Evolutionary conservation across 1,140 invertebrate species (phyloP), one percentile per base, ranked within the genome.

Genomic region (Lepidostoma basale): DNA sequence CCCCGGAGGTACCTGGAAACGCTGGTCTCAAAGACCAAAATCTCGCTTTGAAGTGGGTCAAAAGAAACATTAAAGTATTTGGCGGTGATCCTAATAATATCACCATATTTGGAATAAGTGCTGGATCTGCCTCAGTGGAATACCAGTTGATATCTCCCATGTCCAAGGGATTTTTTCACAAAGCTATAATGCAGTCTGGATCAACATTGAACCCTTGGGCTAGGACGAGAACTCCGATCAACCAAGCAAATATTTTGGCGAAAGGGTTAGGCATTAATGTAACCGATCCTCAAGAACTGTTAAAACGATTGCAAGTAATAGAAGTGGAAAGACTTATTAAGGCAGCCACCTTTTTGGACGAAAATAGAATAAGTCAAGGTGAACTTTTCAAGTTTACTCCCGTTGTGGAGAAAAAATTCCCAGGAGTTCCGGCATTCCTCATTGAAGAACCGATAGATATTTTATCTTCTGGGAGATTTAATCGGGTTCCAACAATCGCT

Each of bases 21-120:
- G 59, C 25, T 16, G 75, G 70, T 9, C 56, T 76, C 0, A 69
- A 70, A 60, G 75, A 76, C 68, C 70, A 73, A 28, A 47, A 22
- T 12, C 59, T 74, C 18, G 75, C 69, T 8, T 58, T 76, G 28
- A 56, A 74, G 58, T 89, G 87, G 87, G 77, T 89, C 1, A 73
- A 83, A 44, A 72, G 75, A 18, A 83, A 84, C 66, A 81, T 83
- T 20, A 73, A 69, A 16, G 39, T 62, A 3, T 85, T 85, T 68
- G 79, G 80, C 9, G 83, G 83, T 1, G 76, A 84, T 74, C 77
- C 82, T 3, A 71, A 81, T 10, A 78, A 76, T 12, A 74, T 84
- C 3, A 76, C 82, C 6, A 28, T 83, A 0, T 68, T 78, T 28
- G 83, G 83, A 4, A 77, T 77, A 22, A 71, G 69, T 40, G 65